These are phyloP conservation scores for Drosophila setosimentum DNA, from an alignment of 2,888 invertebrate species.

Conservation along the genomic window DNA sequence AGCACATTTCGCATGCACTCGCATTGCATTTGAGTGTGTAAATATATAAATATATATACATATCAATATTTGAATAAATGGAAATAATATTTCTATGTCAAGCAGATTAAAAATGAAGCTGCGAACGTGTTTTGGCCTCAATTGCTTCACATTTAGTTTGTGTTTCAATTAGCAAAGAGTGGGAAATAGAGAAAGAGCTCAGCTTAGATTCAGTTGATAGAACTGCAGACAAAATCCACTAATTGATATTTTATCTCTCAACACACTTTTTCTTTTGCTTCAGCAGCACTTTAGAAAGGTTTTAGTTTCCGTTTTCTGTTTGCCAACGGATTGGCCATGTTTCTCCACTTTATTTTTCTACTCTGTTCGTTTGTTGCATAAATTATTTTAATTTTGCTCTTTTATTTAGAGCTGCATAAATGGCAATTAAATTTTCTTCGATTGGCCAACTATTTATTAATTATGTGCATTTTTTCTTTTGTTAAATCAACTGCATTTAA, in stretches of 20 bases:
- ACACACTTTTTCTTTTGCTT: slow-evolving; percentile 37
- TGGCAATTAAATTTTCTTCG: slow-evolving; percentile 47
- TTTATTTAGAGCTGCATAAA: slow-evolving; percentile 47
- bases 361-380: slow-evolving; percentile 50
- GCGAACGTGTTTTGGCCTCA: slow-evolving; percentile 68
- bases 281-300: slow-evolving; percentile 10
- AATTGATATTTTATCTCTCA: slow-evolving; percentile 78
- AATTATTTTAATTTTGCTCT: slow-evolving; percentile 60
- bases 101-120: slow-evolving; percentile 29
- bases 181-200: neutral
- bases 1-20: slow-evolving; percentile 25
- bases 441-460: slow-evolving; percentile 39
- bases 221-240: slow-evolving; percentile 49
- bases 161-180: slow-evolving; percentile 71
- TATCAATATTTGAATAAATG: slow-evolving; percentile 52
- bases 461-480: slow-evolving; percentile 12
- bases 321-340: slow-evolving; percentile 47
- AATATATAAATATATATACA: slow-evolving; percentile 45
- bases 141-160: slow-evolving; percentile 62
- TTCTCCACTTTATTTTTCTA: slow-evolving; percentile 22
- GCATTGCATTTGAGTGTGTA: slow-evolving; percentile 61
- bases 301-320: slow-evolving; percentile 54
- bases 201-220: neutral
- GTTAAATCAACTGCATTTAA: slow-evolving; percentile 29
- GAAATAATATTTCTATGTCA: slow-evolving; percentile 29